Conservation (phyloP, 2,113 vertebrate genomes). For the Falcunculus frontatus region DNA sequence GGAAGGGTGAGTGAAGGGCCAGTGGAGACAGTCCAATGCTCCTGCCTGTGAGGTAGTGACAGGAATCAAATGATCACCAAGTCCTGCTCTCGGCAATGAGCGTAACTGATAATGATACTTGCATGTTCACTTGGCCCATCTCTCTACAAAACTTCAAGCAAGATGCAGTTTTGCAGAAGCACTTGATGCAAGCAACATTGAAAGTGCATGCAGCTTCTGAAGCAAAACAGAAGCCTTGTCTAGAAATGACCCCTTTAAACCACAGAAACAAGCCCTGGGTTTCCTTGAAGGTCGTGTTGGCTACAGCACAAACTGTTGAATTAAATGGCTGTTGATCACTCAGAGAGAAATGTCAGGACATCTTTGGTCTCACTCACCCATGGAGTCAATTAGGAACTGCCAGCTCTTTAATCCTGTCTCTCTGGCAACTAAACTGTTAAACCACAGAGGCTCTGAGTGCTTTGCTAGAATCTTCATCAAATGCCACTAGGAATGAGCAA, state of each 20-base stretch:
- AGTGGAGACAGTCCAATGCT: neutral
- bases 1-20: neutral
- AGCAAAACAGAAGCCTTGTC: neutral
- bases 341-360: slow-evolving; percentile 22
- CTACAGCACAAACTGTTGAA: neutral
- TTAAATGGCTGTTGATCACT: slow-evolving; percentile 44
- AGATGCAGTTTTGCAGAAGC: neutral
- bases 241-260: neutral
- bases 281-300: neutral
- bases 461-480: slow-evolving; percentile 36
- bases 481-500: neutral
- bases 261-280: neutral
- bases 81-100: fast-evolving
- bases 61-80: neutral
- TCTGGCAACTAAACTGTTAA: slow-evolving; percentile 42
- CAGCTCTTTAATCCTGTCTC: slow-evolving; percentile 74
- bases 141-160: neutral
- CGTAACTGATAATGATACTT: neutral
- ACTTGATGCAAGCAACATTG: neutral
- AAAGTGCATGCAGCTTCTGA: neutral
- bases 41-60: neutral
- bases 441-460: neutral
- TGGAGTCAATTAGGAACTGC: slow-evolving; percentile 63
- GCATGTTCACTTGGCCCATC: neutral
- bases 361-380: slow-evolving; percentile 69